Percentiles rank a stretch among this genome's conserved stretches.
phyloP scores from a whole-genome alignment of 2,888 invertebrate species.

The Clivina fossor region DNA sequence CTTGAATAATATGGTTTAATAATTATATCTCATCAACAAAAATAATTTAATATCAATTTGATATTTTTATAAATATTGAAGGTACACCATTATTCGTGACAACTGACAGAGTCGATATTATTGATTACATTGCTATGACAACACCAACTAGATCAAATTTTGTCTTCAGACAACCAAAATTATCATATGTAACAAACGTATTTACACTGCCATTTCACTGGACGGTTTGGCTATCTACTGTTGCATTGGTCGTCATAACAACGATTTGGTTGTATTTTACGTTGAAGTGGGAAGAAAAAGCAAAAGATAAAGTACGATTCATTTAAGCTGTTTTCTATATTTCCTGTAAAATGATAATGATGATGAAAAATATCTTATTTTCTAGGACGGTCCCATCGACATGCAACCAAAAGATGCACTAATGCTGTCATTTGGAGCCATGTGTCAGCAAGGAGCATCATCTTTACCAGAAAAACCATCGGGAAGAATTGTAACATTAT shows the following conservation, averaged over 20 bases:
- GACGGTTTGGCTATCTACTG: constrained; percentile 65
- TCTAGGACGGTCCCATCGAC: too few species aligned
- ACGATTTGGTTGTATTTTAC: constrained; percentile 51
- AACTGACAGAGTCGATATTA: constrained; percentile 60
- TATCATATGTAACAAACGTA: constrained; percentile 72
- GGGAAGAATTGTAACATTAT: constrained; percentile 63
- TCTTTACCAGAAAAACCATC: constrained; percentile 54
- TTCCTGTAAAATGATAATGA: too few species aligned
- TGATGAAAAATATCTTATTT: too few species aligned
- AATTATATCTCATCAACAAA: constrained; percentile 1
- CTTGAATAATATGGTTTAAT: neutral
- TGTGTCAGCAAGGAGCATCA: constrained; percentile 63
- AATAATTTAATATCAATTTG: constrained; percentile 5
- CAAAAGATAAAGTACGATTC: too few species aligned
- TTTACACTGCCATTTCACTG: constrained; percentile 68
- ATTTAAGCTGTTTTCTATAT: too few species aligned
- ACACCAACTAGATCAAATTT: constrained; percentile 69
- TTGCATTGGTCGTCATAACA: constrained; percentile 55
- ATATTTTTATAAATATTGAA: constrained; percentile 48
- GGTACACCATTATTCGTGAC: constrained; percentile 68
- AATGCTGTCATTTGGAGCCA: constrained; percentile 60
- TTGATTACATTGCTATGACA: constrained; percentile 69
- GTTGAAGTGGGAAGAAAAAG: constrained; percentile 53
- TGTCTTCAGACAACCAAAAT: constrained; percentile 70
- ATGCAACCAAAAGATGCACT: too few species aligned